Base-by-base conservation (phyloP, 2,797 vertebrate species). In the Gila robusta region DNA sequence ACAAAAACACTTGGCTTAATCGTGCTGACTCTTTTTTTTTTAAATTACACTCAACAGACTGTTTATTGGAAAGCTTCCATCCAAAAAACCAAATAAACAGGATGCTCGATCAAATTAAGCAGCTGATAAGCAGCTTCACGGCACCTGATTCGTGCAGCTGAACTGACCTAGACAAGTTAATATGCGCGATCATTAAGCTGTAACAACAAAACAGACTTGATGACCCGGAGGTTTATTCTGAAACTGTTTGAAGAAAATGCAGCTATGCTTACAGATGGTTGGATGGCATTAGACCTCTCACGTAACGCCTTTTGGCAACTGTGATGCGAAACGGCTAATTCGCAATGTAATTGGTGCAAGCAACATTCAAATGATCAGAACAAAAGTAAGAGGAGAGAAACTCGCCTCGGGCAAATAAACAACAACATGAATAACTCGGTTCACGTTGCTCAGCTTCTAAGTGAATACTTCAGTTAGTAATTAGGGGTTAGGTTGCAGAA, bases 391-490 rank as follows among this genome's bases (percentile, higher is more conserved):
- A 62, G 39, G 52, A 79, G 76, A 62, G 41, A 44, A 81, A 64
- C 32, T 49, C 10, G 17, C 78, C 32, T 66, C 0, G 4, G 21
- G 78, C 54, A 62, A 86, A 86, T 64, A 81, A 81, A 81, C 54
- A 80, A 47, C 71, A 72, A 52, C 19, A 35, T 14, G 47, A 64
- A 64, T 47, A 80, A 85, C 37, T 72, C 47, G 0, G 35, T 26
- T 54, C 37, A 41, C 17, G 3, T 59, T 72, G 23, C 66, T 77
- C 28, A 28, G 44, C 23, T 71, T 79, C 26, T 72, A 71, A 49
- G 67, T 62, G 21, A 79, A 85, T 79, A 37, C 78, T 70, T 85
- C 66, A 79, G 66, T 62, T 71, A 44, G 62, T 85, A 85, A 79
- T 85, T 79, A 79, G 39, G 52, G n/a, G 32, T 41, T 69, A 28